Base-by-base conservation (phyloP, 2,888 invertebrate species). In the Rotaria socialis region DNA sequence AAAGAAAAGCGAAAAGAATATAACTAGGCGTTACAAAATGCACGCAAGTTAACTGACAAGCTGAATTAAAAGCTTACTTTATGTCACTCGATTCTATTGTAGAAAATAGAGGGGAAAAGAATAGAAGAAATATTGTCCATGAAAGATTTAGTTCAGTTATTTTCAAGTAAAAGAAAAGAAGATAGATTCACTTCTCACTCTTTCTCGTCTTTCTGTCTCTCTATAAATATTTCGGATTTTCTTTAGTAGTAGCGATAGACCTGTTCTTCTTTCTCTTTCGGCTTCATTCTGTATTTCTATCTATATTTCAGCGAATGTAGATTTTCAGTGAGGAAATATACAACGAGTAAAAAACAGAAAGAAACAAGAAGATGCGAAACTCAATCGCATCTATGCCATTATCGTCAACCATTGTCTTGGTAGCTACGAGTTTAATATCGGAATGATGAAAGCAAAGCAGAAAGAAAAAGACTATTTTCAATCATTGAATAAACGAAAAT, bases 381-480 rank as follows among this genome's bases (percentile, higher is more conserved):
- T 41, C 67, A 67, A 67, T 67, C 67, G 35, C 35, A 67, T 67
- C 67, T 67, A 60, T 60, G 58, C 11, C n/a, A 27, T 60, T 60
- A 27, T 60, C 11, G 27, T 67, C 35, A 35, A 35, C 19, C 19
- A 19, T 35, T 35, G 19, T 41, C 67, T 67, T 41, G 16, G 14
- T 19, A 41, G 16, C 35, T 67, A 41, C 7, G 5, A 24, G 27
- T 24, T 35, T 67, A 67, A 19, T 35, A 41, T 35, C 67, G 35
- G 16, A 67, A 35, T 6, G 19, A 35, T 67, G 19, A 16, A 67
- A 27, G 35, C n/a, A 67, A 35, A 67, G 35, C 11, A 67, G 2
- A n/a, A n/a, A n/a, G 24, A n/a, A n/a, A n/a, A 58, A 10, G 14
- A 27, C 58, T 27, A 60, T 27, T 60, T 60, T 60, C 4, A 11